Percentiles rank a stretch among this genome's conserved stretches.
These are phyloP conservation scores for Pan troglodytes DNA, from an alignment of 2,113 vertebrate species.

Conservation along the genomic window NHGRI_mPanTro3-v2.1_pri NC_086015.1:103187001-103187500, in stretches of 20 bases:
- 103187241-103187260: neutral
- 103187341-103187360: neutral
- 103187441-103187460: neutral
- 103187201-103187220: conserved; percentile 47
- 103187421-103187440: conserved; percentile 1
- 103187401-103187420: neutral
- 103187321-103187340: neutral
- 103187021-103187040: neutral
- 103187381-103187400: neutral
- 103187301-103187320: neutral
- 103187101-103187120: conserved; percentile 17
- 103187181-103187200: conserved; percentile 52
- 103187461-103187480: conserved; percentile 5
- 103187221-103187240: conserved; percentile 7
- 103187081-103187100: conserved; percentile 49
- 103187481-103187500: neutral
- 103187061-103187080: conserved; percentile 16
- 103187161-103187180: conserved; percentile 68
- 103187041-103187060: neutral
- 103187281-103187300: neutral
- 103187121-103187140: conserved; percentile 63
- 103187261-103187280: neutral
- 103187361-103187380: neutral
- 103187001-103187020: conserved; percentile 15
- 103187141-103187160: conserved; percentile 53